Conservation (phyloP, 2,888 invertebrate genomes). For the Zootermopsis nevadensis region DNA sequence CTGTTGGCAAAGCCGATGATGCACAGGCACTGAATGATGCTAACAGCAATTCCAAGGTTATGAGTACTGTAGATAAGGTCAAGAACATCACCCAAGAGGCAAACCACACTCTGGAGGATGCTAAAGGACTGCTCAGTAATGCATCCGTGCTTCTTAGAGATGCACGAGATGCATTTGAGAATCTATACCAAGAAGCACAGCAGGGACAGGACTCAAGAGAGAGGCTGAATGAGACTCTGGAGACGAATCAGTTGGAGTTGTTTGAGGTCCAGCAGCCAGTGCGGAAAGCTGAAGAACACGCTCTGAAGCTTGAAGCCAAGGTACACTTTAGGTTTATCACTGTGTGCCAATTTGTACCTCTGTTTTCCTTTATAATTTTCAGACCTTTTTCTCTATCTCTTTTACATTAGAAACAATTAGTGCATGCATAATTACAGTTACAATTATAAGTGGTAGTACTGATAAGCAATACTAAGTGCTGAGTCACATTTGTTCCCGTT, state of each 20-base stretch:
- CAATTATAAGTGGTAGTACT: no score
- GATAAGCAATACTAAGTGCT: no score
- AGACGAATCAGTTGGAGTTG: constrained; percentile 37
- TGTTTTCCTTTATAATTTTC: neutral
- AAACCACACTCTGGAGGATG: constrained; percentile 67
- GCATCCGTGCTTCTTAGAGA: constrained; percentile 66
- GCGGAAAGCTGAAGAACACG: constrained; percentile 51
- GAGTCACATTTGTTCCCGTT: no score
- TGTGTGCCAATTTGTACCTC: neutral
- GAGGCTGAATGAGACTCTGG: constrained; percentile 26
- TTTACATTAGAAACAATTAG: no score
- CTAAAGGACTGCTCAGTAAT: constrained; percentile 66
- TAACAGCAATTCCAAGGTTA: constrained; percentile 51
- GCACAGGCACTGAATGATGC: constrained; percentile 64
- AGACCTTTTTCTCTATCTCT: neutral
- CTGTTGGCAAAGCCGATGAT: constrained; percentile 70
- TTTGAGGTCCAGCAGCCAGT: constrained; percentile 53
- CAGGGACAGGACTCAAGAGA: constrained; percentile 9
- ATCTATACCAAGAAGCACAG: constrained; percentile 58
- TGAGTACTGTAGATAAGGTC: constrained; percentile 59
- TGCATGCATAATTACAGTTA: no score
- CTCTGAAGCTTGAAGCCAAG: constrained; percentile 47
- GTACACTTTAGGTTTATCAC: constrained; percentile 38
- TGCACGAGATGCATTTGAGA: constrained; percentile 58
- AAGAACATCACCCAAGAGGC: constrained; percentile 69